Conservation (phyloP, 2,797 vertebrate genomes). For the Triplophysa bombifrons region DNA sequence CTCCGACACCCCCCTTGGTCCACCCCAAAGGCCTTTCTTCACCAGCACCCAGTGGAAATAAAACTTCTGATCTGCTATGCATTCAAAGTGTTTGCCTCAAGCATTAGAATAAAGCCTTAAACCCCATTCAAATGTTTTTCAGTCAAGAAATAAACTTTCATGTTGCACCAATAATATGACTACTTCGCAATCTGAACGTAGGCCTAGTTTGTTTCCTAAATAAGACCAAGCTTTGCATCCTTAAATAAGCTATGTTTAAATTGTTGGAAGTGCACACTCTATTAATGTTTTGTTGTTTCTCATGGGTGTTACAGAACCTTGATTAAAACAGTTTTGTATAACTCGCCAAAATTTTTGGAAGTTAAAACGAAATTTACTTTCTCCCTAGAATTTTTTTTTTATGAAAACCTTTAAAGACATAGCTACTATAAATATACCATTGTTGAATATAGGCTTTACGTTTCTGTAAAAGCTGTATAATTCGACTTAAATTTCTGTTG, state of each 20-base stretch:
- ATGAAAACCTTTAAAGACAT: neutral
- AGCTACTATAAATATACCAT: neutral
- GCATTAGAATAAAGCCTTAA: conserved; percentile 33
- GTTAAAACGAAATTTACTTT: neutral
- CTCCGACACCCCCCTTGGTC: neutral
- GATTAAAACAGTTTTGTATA: neutral
- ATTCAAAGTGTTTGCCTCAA: conserved; percentile 30
- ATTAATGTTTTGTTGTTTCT: neutral
- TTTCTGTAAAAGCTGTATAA: too few species aligned
- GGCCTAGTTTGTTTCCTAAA: neutral
- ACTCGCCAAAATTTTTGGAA: neutral
- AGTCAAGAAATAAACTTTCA: conserved; percentile 26
- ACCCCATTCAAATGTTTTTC: conserved; percentile 26
- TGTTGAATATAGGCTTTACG: too few species aligned
- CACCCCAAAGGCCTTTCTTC: conserved; percentile 8
- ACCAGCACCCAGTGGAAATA: conserved; percentile 23
- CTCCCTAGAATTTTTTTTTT: neutral
- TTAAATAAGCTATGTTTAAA: neutral
- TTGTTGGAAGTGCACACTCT: neutral
- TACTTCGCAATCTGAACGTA: neutral
- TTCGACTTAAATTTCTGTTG: too few species aligned
- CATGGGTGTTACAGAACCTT: neutral
- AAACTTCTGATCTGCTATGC: conserved; percentile 31
- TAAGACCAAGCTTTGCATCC: neutral
- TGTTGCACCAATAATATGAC: neutral